Conservation (phyloP, 2,113 vertebrate species). For the Gnathonemus longibarbis region DNA sequence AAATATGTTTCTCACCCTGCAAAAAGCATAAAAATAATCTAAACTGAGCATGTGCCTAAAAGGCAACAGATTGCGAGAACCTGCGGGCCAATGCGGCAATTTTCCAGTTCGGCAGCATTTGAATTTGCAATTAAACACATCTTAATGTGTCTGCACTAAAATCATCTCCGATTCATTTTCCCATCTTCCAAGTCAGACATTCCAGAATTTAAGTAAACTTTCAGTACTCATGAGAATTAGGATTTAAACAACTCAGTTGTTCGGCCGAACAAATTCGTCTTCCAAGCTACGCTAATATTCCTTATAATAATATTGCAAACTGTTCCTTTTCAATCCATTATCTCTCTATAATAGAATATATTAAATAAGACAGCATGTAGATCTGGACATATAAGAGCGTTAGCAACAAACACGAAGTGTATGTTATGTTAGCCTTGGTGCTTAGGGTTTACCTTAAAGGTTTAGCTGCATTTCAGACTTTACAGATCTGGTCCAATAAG, state of each 20-base stretch:
- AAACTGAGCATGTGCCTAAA: neutral
- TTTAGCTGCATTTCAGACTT: neutral
- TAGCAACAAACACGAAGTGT: neutral
- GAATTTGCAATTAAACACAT: neutral
- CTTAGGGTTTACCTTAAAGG: neutral
- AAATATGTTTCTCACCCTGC: slow-evolving; percentile 10
- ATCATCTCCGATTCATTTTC: neutral
- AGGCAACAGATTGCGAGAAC: neutral
- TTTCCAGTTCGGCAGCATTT: slow-evolving; percentile 5
- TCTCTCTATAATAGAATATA: neutral
- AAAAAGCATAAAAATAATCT: neutral
- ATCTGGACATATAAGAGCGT: neutral
- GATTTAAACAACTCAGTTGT: neutral
- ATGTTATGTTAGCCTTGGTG: neutral
- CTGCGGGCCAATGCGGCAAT: neutral
- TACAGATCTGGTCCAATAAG: neutral
- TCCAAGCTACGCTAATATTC: neutral
- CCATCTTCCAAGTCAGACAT: neutral
- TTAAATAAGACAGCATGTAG: neutral
- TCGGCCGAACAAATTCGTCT: neutral
- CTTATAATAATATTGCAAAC: neutral
- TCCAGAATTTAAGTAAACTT: slow-evolving; percentile 4
- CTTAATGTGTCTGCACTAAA: neutral
- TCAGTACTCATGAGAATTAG: neutral
- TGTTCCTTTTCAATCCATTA: neutral